A percentile compares a stretch with the other conserved stretches of the same genome.
These are phyloP conservation scores for Cettia cetti DNA, from an alignment of 2,113 vertebrate species.

Conservation along the genomic window DNA sequence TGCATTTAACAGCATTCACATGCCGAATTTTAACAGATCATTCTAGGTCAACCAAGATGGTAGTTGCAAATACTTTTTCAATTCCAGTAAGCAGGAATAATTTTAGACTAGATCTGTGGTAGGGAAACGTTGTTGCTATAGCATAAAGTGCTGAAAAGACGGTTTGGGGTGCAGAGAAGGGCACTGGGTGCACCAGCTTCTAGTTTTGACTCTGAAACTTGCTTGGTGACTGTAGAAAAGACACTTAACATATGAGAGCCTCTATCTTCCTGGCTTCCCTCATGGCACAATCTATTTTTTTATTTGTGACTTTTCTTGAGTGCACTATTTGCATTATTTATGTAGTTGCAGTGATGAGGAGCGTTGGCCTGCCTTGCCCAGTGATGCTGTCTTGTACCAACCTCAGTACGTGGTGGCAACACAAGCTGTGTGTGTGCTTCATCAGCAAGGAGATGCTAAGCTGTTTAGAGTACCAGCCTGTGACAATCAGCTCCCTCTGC, in stretches of 20 bases:
- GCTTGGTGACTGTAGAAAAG: background rate
- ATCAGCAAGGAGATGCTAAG: rapidly evolving
- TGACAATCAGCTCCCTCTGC: background rate
- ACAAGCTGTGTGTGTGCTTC: background rate
- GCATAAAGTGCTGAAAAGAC: background rate
- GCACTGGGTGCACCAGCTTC: background rate
- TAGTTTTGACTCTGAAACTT: background rate
- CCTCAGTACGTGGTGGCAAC: background rate
- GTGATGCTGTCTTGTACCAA: background rate
- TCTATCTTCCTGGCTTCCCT: background rate
- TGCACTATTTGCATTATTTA: background rate
- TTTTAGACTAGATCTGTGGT: background rate
- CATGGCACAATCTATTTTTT: background rate
- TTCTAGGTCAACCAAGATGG: background rate
- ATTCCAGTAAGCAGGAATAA: background rate
- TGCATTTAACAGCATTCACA: background rate
- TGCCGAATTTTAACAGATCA: background rate
- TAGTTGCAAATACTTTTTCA: background rate
- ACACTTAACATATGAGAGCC: background rate
- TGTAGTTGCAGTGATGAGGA: background rate
- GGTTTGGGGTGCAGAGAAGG: background rate
- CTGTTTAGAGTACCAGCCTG: background rate
- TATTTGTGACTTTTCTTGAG: background rate
- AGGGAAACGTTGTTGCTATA: background rate
- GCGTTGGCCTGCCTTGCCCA: background rate